Percentiles rank a stretch among this genome's conserved stretches.
Conservation (phyloP, 2,888 invertebrate species). For the Strigamia crassipes region DNA sequence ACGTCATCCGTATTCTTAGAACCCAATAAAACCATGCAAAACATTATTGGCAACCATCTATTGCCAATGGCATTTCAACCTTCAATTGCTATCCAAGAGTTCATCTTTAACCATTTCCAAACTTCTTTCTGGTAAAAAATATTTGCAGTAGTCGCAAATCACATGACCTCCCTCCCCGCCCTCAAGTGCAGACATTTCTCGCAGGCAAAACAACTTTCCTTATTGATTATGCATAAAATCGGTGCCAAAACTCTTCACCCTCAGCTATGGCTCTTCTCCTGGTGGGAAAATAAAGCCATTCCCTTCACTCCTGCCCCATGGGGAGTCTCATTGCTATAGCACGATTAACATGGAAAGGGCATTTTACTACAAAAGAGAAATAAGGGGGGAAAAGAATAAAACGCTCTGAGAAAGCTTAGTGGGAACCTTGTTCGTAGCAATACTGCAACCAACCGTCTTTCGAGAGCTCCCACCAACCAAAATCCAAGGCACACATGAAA, state of each 20-base stretch:
- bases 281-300: neutral
- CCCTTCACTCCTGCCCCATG: neutral
- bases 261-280: neutral
- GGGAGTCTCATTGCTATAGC: neutral
- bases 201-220: constrained; percentile 20
- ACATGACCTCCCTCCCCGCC: neutral
- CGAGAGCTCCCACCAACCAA: neutral
- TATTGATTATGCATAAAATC: constrained; percentile 42
- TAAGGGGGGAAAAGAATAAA: neutral
- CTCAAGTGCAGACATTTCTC: neutral
- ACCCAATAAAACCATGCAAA: too few relatives aligned
- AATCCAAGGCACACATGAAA: neutral
- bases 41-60: too few relatives aligned
- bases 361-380: neutral
- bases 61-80: too few relatives aligned
- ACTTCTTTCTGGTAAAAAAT: neutral
- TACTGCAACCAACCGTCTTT: neutral
- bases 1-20: too few relatives aligned
- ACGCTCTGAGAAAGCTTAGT: neutral
- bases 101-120: neutral
- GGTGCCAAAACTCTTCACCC: neutral
- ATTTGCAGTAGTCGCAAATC: neutral
- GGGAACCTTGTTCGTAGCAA: neutral
- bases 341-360: neutral
- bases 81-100: neutral